A percentile compares a stretch with the other conserved stretches of the same genome.
These are phyloP conservation scores for Tapirus indicus DNA, from an alignment of 2,797 vertebrate genomes.

Conservation along the genomic window DNA sequence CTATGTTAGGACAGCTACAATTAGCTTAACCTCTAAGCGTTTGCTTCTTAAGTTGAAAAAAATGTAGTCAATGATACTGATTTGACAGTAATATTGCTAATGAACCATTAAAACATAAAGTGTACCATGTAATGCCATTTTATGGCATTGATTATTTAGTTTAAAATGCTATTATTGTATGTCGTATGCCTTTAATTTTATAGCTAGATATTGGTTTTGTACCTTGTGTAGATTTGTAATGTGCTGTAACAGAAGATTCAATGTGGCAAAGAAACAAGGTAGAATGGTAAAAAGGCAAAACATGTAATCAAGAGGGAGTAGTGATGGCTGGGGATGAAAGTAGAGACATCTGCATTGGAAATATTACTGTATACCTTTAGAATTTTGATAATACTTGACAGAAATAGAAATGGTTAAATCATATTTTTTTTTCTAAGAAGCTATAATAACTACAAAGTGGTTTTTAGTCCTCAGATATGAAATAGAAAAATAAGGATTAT, in stretches of 20 bases:
- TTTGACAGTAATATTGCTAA: neutral
- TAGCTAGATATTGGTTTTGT: neutral
- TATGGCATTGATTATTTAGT: neutral
- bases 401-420: neutral
- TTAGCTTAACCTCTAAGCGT: conserved; percentile 11
- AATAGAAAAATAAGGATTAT: neutral
- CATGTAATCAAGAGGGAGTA: neutral
- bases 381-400: neutral
- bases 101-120: neutral
- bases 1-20: neutral
- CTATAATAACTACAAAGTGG: neutral
- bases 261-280: neutral
- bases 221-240: neutral
- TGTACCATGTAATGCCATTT: neutral
- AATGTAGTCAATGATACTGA: conserved; percentile 6
- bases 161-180: neutral
- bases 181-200: neutral
- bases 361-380: neutral
- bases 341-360: neutral
- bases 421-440: neutral
- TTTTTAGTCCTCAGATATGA: neutral
- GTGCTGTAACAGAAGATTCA: neutral
- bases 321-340: neutral
- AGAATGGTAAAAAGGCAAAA: neutral
- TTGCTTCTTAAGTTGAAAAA: neutral